Evolutionary conservation across 2,888 invertebrate genomes (phyloP), one percentile per base, ranked within the genome.

Genomic region (Drosophila ezoana): DNA sequence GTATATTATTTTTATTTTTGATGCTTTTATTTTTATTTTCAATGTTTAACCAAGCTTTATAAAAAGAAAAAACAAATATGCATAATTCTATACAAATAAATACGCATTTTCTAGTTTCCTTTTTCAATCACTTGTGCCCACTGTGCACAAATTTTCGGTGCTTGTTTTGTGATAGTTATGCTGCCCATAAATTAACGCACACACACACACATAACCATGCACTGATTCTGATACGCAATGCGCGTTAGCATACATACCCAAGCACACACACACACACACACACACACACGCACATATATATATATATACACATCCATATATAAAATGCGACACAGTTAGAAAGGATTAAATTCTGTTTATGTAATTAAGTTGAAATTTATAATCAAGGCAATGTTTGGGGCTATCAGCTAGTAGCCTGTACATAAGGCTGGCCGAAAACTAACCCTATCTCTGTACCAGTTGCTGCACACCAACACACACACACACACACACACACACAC

Each of bases 351-450:
- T 77, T 89, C 79, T 87, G 87, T 87, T 89, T 87, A 87, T 89
- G 90, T 87, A 87, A 87, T 87, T 87, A 87, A 87, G 90, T 89
- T 89, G 90, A 87, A 87, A 87, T 87, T 87, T 87, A 87, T 89
- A 89, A 89, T 89, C 88, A 87, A 89, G 81, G 72, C 85, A 84
- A 51, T 59, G 56, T 59, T 72, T 69, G 73, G 68, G 78, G 83
- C 69, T 61, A 63, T 54, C 62, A 51, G 67, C 51, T n/a, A 38
- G 45, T 66, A 47, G 43, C 62, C 48, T 64, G 66, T 72, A 72
- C 67, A 67, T 73, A 67, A 61, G 49, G 37, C 44, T 18, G 56
- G 4, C 47, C 61, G 35, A 53, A 23, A 45, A 54, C 54, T 54
- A 35, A 45, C 56, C 40, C 63, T 49, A 41, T 23, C 33, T 14